Base-by-base conservation (phyloP, 2,888 invertebrate genomes). In the Clostera curtula region DNA sequence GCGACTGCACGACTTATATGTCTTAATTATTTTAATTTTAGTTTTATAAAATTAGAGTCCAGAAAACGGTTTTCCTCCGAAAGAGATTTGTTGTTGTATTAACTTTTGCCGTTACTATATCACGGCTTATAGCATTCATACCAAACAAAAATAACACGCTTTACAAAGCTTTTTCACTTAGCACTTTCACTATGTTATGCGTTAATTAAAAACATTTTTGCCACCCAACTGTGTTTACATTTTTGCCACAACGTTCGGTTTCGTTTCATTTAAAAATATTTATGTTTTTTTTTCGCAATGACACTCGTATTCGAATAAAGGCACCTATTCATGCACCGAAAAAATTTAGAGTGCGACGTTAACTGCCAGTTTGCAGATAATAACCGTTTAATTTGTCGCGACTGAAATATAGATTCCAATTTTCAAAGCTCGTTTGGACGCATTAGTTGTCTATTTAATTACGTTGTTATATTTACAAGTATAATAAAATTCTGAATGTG, bases 241-340 rank as follows among this genome's bases (percentile, higher is more conserved):
- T 11, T 6, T 11, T 20, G 3, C 2, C 12, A 11, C 11, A 19
- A 19, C 19, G 15, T 17, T 23, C 31, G 13, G 30, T 41, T 53
- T 43, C 43, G 23, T 29, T 51, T 53, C 38, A 36, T 21, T 31
- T 40, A 24, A 27, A 27, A 34, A 19, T 19, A 5, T 19, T 5
- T 11, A 5, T 20, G 3, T 31, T 25, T 40, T 42, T 38, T 25
- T 26, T 19, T n/a, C 31, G 34, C 34, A 42, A 27, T 45, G 45
- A 40, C 37, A 41, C 12, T 30, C 26, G 31, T 29, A 32, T 32
- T 36, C 25, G 22, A 29, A 29, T 40, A 43, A 41, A 47, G 48
- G 12, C 24, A 1, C 19, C 35, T 27, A 43, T 49, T 43, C 40
- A 36, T 30, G 9, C 12, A 19, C 5, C 36, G 31, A 49, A 33